A percentile compares a stretch with the other conserved stretches of the same genome.
Evolutionary conservation across 2,888 invertebrate species (phyloP).

Genomic region (Oscheius onirici): DNA sequence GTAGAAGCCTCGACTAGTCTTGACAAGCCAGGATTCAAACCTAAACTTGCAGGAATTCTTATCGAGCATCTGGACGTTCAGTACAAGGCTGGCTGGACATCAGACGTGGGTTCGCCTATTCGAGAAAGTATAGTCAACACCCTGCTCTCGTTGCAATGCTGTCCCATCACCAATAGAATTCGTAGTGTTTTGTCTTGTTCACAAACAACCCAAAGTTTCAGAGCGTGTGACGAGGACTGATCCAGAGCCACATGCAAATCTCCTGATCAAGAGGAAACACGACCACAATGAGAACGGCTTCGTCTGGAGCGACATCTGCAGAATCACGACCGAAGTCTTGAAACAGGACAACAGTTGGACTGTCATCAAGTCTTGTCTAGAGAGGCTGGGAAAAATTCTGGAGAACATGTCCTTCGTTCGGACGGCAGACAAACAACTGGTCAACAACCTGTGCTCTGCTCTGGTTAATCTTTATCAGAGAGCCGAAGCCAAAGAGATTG

Average conservation of each 20-base stretch:
- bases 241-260: conserved; percentile 16
- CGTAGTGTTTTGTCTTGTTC: conserved; percentile 26
- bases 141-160: conserved; percentile 42
- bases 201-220: not conserved
- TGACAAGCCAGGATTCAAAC: too few relatives aligned
- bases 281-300: conserved; percentile 32
- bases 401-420: conserved; percentile 44
- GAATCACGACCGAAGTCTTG: conserved; percentile 21
- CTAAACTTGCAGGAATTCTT: conserved; percentile 15
- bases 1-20: too few relatives aligned
- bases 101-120: conserved; percentile 41
- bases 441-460: conserved; percentile 6
- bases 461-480: conserved; percentile 1
- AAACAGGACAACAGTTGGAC: conserved; percentile 21
- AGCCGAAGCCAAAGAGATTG: not conserved
- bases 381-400: conserved; percentile 41
- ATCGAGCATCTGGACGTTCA: conserved; percentile 40
- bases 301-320: conserved; percentile 44
- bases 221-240: conserved; percentile 8
- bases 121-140: conserved; percentile 35
- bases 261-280: conserved; percentile 15
- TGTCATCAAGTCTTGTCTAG: conserved; percentile 27
- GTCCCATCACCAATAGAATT: conserved; percentile 39
- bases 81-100: conserved; percentile 33
- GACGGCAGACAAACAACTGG: conserved; percentile 35